Conservation (phyloP, 1,140 invertebrate species). For the Caenorhabditis brenneri region DNA sequence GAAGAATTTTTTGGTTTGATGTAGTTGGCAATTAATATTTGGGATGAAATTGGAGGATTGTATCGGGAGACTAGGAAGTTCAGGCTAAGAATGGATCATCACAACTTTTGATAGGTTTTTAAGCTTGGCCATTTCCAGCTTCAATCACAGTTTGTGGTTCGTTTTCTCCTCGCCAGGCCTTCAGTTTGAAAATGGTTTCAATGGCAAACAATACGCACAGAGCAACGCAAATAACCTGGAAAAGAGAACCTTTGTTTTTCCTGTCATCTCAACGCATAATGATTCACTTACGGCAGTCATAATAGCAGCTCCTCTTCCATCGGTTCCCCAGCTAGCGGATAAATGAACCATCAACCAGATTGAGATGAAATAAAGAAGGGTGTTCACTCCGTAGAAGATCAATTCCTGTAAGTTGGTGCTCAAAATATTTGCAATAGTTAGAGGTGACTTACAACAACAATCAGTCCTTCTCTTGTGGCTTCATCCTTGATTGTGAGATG, state of each 20-base stretch:
- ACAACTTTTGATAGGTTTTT: not conserved
- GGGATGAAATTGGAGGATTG: too few relatives aligned
- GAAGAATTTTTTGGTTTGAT: not conserved
- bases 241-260: not conserved
- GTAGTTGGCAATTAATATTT: conserved; percentile 15
- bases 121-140: conserved; percentile 28
- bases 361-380: conserved; percentile 66
- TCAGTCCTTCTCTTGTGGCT: conserved; percentile 64
- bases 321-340: conserved; percentile 68
- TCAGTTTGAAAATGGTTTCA: conserved; percentile 68
- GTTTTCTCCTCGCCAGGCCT: conserved; percentile 67
- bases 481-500: conserved; percentile 69
- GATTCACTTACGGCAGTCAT: conserved; percentile 64
- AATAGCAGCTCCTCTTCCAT: conserved; percentile 69
- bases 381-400: conserved; percentile 69
- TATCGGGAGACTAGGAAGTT: not conserved
- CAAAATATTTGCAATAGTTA: not conserved
- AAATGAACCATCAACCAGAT: conserved; percentile 70
- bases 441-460: conserved; percentile 62
- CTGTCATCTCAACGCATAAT: not conserved
- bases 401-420: conserved; percentile 61
- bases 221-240: conserved; percentile 68
- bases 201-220: conserved; percentile 66
- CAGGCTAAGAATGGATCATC: not conserved
- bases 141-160: conserved; percentile 46